Percentiles rank a stretch among this genome's conserved stretches.
These are phyloP conservation scores for Nebria ingens DNA, from an alignment of 1,140 invertebrate genomes.

Conservation along the genomic window DNA sequence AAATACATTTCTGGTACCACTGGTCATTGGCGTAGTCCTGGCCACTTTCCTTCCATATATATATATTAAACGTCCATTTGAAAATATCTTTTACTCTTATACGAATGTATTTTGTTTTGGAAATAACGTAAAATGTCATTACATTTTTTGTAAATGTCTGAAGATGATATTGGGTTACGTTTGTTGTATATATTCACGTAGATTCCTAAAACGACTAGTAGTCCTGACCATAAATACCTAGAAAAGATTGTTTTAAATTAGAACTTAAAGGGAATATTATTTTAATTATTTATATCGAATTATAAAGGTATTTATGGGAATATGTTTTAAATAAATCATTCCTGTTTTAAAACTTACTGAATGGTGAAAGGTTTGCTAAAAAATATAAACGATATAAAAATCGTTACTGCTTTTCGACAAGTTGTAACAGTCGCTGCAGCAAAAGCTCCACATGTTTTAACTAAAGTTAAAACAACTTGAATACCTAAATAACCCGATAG, in stretches of 20 bases:
- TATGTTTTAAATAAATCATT: too few species aligned
- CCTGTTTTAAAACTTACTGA: constrained; percentile 71
- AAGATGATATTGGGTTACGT: constrained; percentile 37
- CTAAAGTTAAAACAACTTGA: constrained; percentile 81
- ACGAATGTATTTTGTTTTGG: background rate
- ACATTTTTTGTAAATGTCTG: constrained; percentile 22
- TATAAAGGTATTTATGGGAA: too few species aligned
- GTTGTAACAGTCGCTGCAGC: constrained; percentile 84
- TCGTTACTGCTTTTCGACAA: constrained; percentile 82
- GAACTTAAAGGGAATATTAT: constrained; percentile 10
- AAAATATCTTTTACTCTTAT: background rate
- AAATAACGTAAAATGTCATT: background rate
- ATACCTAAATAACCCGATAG: constrained; percentile 84
- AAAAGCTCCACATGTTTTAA: constrained; percentile 78
- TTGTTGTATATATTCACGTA: constrained; percentile 86
- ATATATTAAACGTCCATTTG: constrained; percentile 1
- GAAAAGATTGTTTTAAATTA: constrained; percentile 28
- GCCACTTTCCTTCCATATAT: background rate
- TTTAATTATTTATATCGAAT: constrained; percentile 1
- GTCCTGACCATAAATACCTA: constrained; percentile 84
- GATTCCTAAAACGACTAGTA: constrained; percentile 78
- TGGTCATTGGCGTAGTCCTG: background rate
- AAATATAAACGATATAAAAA: constrained; percentile 83
- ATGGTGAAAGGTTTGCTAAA: constrained; percentile 91
- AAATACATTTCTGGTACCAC: constrained; percentile 4